Evolutionary conservation across 2,113 vertebrate genomes (phyloP), one percentile per base, ranked within the genome.

Genomic region (Pseudorectes ferrugineus): DNA sequence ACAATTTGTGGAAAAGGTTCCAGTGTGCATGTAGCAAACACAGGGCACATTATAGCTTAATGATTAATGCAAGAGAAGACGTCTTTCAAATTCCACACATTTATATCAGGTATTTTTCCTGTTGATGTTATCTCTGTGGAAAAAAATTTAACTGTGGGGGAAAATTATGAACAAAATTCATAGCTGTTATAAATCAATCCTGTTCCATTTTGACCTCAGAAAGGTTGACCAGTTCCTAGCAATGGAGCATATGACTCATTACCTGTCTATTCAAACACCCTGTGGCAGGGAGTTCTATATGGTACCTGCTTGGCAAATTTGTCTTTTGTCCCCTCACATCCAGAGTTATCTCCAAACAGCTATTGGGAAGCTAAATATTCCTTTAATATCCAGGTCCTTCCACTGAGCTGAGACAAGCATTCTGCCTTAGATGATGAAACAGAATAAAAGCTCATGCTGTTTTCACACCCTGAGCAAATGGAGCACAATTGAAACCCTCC

Each of bases 371-470:
- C 51, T 62, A 59, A 71, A 35, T 35, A 59, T 49, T 74, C 17
- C 65, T 94, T 92, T 93, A 63, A 85, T 72, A 52, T 93, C 57
- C 12, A 33, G 24, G 33, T 78, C 61, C 36, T 75, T 93, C 61
- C 57, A 65, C 35, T 38, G 19, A 40, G 38, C 43, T 68, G 77
- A 70, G 72, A 68, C 88, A 80, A 79, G 49, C 87, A 80, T 66
- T 75, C 68, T 84, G 80, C 81, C 42, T 84, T 35, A 43, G 79
- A 65, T 9, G 25, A 42, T 29, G 45, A 68, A 73, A 52, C 8
- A 62, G 70, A 88, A 75, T 58, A 81, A 62, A 76, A 92, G 28
- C 48, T 46, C 45, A 45, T 55, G 66, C 18, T 85, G 52, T 59
- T 88, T 88, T 67, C 81, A 38, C 15, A 54, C 55, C 57, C 43